These are phyloP conservation scores for Cheilosia vulpina DNA, from an alignment of 2,888 invertebrate genomes.

Conservation along the genomic window DNA sequence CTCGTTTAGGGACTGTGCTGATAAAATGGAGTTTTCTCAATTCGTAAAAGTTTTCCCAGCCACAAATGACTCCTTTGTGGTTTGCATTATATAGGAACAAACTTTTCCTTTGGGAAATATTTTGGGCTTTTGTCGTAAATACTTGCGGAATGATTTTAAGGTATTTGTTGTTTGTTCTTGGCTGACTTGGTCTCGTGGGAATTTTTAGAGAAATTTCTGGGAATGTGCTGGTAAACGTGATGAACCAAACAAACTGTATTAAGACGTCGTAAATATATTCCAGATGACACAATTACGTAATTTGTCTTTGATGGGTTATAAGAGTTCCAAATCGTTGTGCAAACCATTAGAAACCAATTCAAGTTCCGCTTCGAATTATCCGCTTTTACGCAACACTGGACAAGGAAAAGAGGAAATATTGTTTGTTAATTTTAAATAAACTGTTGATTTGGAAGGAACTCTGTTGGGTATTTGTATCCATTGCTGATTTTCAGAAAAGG, in stretches of 20 bases:
- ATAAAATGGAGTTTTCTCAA: constrained; percentile 52
- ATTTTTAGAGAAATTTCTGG: constrained; percentile 21
- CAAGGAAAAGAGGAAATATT: no score
- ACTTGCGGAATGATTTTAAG: constrained; percentile 34
- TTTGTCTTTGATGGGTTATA: no score
- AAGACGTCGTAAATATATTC: not conserved
- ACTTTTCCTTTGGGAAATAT: constrained; percentile 34
- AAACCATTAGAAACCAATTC: no score
- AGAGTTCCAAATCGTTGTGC: no score
- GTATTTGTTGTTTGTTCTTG: constrained; percentile 14
- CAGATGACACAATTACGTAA: no score
- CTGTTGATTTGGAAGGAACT: no score
- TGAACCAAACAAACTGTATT: not conserved
- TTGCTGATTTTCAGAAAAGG: no score
- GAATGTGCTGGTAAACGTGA: not conserved
- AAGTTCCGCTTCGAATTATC: no score
- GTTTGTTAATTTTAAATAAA: no score
- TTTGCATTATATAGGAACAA: constrained; percentile 16
- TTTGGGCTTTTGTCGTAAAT: constrained; percentile 53
- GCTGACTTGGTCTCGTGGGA: constrained; percentile 28
- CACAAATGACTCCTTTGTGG: constrained; percentile 65
- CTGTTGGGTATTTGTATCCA: no score
- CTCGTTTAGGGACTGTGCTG: constrained; percentile 35
- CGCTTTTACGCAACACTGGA: no score
- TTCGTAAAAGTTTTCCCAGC: constrained; percentile 49